Percentiles rank a stretch among this genome's conserved stretches.
These are phyloP conservation scores for Perizoma flavofasciatum DNA, from an alignment of 2,888 invertebrate species.

Conservation along the genomic window DNA sequence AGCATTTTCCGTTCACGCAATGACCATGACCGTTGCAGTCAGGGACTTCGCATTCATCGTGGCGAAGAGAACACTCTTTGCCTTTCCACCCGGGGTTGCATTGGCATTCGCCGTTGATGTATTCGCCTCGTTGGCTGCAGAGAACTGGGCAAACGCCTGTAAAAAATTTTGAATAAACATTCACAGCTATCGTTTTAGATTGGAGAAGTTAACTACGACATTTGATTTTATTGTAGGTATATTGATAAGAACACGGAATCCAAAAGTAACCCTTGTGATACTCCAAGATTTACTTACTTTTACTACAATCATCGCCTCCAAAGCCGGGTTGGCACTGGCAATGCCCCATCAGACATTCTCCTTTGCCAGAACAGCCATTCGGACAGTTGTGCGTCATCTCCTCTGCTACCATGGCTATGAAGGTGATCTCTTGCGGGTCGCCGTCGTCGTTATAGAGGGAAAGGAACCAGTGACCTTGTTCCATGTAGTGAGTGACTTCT, in stretches of 20 bases:
- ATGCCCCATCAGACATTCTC: constrained; percentile 96
- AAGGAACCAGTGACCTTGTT: constrained; percentile 98
- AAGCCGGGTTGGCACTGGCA: constrained; percentile 99
- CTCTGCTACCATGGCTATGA: constrained; percentile 92
- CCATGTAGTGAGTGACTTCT: constrained; percentile 97
- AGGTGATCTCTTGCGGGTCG: constrained; percentile 93
- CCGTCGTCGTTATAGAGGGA: constrained; percentile 98
- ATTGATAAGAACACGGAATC: too few relatives aligned
- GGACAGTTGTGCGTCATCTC: constrained; percentile 98
- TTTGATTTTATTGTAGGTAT: too few relatives aligned
- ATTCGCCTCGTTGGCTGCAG: constrained; percentile 98
- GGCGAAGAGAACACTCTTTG: constrained; percentile 96
- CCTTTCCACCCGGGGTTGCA: constrained; percentile 99
- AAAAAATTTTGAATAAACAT: constrained; percentile 23
- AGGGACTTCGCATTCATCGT: constrained; percentile 97
- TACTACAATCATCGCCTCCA: constrained; percentile 97
- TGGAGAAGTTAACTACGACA: too few relatives aligned
- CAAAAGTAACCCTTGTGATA: too few relatives aligned
- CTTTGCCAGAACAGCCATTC: constrained; percentile 98
- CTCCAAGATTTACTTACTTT: constrained; percentile 87
- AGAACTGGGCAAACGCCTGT: constrained; percentile 97
- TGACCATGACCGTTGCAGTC: constrained; percentile 98
- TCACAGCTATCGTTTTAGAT: too few relatives aligned
- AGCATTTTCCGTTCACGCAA: constrained; percentile 97
- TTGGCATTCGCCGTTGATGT: constrained; percentile 97